Evolutionary conservation across 2,888 invertebrate species (phyloP).

Genomic region (Lepidochrysops patricia): DNA sequence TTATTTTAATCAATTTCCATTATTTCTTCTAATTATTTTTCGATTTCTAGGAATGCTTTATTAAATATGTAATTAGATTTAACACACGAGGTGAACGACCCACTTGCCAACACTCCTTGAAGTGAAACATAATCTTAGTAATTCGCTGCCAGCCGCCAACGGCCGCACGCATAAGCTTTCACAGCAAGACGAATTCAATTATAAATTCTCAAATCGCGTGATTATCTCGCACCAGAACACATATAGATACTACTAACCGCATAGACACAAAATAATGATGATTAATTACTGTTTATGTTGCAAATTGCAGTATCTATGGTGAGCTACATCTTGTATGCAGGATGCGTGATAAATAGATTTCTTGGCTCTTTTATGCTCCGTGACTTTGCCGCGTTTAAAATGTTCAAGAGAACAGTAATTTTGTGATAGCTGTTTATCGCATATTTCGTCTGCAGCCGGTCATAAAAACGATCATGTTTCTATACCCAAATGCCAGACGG

Average conservation of each 20-base stretch:
- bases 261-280: background rate
- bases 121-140: constrained; percentile 3
- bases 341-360: background rate
- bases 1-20: no score
- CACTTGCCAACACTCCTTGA: background rate
- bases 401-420: no score
- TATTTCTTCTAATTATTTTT: background rate
- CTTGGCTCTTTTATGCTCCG: no score
- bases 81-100: background rate
- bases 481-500: background rate
- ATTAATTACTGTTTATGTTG: background rate
- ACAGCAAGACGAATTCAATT: constrained; percentile 1
- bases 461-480: background rate
- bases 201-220: constrained; percentile 11
- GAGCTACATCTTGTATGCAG: background rate
- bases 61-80: background rate
- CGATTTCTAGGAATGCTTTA: background rate
- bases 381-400: no score
- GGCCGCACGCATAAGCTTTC: background rate
- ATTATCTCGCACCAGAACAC: background rate
- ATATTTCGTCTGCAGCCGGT: background rate
- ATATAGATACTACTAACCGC: background rate
- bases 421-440: no score
- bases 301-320: background rate
- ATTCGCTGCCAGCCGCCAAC: background rate